Evolutionary conservation across 2,888 invertebrate genomes (phyloP), one percentile per base, ranked within the genome.

Genomic region (Plusia festucae): DNA sequence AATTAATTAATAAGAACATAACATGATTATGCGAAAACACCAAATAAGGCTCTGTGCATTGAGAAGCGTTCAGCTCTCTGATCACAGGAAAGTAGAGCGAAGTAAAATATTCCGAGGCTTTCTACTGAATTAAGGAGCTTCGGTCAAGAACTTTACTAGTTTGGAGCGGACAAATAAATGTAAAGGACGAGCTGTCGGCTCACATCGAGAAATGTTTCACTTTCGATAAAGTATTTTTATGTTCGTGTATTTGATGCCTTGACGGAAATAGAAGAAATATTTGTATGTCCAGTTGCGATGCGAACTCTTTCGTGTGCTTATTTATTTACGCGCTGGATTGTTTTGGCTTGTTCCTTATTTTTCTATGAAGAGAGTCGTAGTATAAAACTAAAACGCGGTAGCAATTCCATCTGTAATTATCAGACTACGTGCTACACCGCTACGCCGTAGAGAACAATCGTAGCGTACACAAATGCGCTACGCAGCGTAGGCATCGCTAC

Each of bases 31-130:
- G n/a, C 15, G 2, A 40, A n/a, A 40, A 1, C n/a, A n/a, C n/a
- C 4, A n/a, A 2, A 15, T 15, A n/a, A 40, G 3, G 5, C n/a
- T 0, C 40, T n/a, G 2, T 34, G 3, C 13, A 40, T n/a, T 40
- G 40, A n/a, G n/a, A 40, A 7, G n/a, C 40, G n/a, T n/a, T 40
- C 5, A n/a, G 40, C n/a, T 40, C 40, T 40, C 40, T 40, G 40
- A 40, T 40, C 40, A 40, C n/a, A 40, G n/a, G 5, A 40, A 80
- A 80, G 80, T 77, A 70, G 63, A 55, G 44, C 71, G 53, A 65
- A 67, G 77, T 82, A 82, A 82, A 75, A 80, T 82, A 82, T 80
- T 82, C 68, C 59, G 34, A 61, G 66, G 74, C 80, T 80, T 68
- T 80, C 78, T 70, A 73, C 63, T 63, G 72, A 82, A 80, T 80